Conservation (phyloP, 2,113 vertebrate genomes). For the Antechinus flavipes region DNA sequence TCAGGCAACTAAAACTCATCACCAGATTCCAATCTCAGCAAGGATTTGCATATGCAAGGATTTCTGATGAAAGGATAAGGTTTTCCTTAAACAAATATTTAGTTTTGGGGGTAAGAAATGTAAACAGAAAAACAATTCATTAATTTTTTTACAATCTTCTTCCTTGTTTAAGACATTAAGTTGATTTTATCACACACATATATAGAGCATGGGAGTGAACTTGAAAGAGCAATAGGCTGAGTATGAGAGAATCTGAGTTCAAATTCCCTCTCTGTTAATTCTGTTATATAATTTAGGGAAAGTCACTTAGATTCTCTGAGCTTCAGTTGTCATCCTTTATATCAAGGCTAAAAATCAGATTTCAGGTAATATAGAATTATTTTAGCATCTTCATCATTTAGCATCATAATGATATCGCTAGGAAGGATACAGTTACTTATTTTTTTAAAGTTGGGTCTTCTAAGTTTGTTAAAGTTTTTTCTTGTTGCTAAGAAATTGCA, state of each 20-base stretch:
- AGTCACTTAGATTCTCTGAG: neutral
- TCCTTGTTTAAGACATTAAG: neutral
- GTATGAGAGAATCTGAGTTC: neutral
- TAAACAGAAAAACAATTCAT: neutral
- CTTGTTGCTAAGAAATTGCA: constrained; percentile 3
- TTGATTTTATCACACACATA: neutral
- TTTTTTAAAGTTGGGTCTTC: constrained; percentile 38
- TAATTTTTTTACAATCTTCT: neutral
- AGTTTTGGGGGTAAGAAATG: neutral
- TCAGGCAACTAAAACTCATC: neutral
- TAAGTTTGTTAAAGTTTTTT: constrained; percentile 47
- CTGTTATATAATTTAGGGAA: neutral
- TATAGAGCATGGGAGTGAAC: neutral
- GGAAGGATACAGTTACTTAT: neutral
- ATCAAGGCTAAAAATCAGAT: neutral
- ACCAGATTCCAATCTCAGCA: neutral
- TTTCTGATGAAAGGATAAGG: neutral
- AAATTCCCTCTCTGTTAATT: neutral
- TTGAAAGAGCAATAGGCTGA: neutral
- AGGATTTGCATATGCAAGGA: neutral
- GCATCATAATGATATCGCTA: neutral
- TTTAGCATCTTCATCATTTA: neutral
- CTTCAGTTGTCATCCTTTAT: neutral
- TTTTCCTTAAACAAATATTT: neutral
- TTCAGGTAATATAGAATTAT: neutral